A percentile compares a stretch with the other conserved stretches of the same genome.
Evolutionary conservation across 2,113 vertebrate species (phyloP).

Genomic region (Vanacampus margaritifer): DNA sequence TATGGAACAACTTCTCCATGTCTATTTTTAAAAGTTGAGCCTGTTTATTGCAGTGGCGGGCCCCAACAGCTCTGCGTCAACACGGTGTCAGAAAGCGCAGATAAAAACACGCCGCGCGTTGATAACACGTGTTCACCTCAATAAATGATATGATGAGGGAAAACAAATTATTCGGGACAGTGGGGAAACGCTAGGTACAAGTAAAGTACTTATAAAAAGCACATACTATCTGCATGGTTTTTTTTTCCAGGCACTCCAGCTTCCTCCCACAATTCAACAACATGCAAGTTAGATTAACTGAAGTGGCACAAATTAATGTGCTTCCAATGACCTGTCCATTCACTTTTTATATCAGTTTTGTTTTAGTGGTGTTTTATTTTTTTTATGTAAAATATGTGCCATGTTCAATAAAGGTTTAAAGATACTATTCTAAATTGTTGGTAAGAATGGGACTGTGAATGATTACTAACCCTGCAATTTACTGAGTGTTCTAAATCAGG

Average conservation of each 20-base stretch:
- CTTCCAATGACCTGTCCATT: not conserved
- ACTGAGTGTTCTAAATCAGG: not conserved
- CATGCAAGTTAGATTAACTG: not conserved
- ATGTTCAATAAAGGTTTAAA: not conserved
- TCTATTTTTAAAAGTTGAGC: conserved; percentile 2
- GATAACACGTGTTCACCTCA: not conserved
- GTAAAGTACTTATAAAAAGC: not conserved
- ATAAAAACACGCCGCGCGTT: not conserved
- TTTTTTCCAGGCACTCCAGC: not conserved
- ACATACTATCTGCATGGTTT: not conserved
- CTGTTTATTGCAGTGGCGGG: not conserved
- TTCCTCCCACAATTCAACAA: not conserved
- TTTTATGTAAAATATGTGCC: not conserved
- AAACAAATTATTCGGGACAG: not conserved
- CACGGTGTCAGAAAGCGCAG: not conserved
- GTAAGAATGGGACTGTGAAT: not conserved
- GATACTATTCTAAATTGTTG: not conserved
- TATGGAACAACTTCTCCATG: conserved; percentile 26
- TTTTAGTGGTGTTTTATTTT: not conserved
- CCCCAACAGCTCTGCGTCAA: not conserved
- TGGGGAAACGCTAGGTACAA: not conserved
- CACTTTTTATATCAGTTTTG: not conserved
- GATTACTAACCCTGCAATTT: not conserved
- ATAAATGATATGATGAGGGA: not conserved
- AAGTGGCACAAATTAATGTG: not conserved